A percentile compares a stretch with the other conserved stretches of the same genome.
Evolutionary conservation across 2,888 invertebrate genomes (phyloP).

Genomic region (Nomada fucata): DNA sequence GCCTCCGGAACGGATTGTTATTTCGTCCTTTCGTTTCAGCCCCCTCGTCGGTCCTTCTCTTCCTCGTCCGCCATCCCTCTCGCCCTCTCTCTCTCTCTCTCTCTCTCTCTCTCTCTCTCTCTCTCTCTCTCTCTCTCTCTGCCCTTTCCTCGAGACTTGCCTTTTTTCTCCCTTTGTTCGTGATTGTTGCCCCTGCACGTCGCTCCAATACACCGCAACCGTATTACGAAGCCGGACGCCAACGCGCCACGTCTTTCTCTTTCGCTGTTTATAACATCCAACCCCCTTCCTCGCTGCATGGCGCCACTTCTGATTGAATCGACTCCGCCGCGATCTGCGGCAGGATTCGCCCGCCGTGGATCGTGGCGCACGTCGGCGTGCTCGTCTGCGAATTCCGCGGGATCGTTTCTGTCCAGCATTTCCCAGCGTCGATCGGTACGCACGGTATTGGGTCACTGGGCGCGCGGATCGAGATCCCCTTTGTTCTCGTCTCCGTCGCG

Average conservation of each 20-base stretch:
- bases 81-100: not conserved
- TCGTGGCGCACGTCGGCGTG: conserved; percentile 53
- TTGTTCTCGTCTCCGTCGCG: conserved; percentile 61
- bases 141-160: not conserved
- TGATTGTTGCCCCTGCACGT: conserved; percentile 64
- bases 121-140: not conserved
- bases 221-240: conserved; percentile 62
- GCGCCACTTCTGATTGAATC: conserved; percentile 81
- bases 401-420: conserved; percentile 67
- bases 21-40: conserved; percentile 72
- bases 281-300: conserved; percentile 59
- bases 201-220: conserved; percentile 60
- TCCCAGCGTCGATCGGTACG: conserved; percentile 69
- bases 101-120: not conserved
- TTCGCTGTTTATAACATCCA: conserved; percentile 26
- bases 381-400: conserved; percentile 68
- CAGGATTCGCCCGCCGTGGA: conserved; percentile 61
- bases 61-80: not conserved
- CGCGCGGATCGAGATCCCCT: conserved; percentile 57
- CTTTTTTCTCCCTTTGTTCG: conserved; percentile 50
- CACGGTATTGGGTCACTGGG: conserved; percentile 69
- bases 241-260: conserved; percentile 49
- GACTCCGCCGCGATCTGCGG: conserved; percentile 62
- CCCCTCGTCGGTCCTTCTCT: conserved; percentile 20
- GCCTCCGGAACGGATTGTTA: conserved; percentile 73